Percentiles rank a stretch among this genome's conserved stretches.
Conservation (phyloP, 2,888 invertebrate genomes). For the Drosophila anomalipes region DNA sequence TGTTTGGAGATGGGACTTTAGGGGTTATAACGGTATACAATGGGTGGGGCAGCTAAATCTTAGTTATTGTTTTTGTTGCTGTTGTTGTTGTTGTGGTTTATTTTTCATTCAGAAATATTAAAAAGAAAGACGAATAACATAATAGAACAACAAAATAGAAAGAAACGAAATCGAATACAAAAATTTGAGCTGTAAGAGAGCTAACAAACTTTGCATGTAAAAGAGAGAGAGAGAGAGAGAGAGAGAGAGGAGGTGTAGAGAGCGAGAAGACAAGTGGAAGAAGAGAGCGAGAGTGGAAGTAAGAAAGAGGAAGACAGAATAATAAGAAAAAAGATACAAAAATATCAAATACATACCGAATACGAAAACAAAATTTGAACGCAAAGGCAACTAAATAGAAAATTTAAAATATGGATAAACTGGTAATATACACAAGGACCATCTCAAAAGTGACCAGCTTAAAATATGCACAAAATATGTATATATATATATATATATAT, state of each 20-base stretch:
- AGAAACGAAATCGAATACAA: constrained; percentile 29
- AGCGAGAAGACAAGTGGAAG: constrained; percentile 33
- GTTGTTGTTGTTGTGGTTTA: constrained; percentile 56
- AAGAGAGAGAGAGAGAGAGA: constrained; percentile 26
- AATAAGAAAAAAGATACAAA: constrained; percentile 19
- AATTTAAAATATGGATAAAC: constrained; percentile 40
- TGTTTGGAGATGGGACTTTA: constrained; percentile 48
- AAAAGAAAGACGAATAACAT: constrained; percentile 17
- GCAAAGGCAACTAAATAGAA: constrained; percentile 15
- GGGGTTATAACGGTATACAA: constrained; percentile 25
- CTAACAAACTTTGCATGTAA: constrained; percentile 41
- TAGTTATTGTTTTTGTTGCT: constrained; percentile 53
- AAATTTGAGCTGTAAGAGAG: constrained; percentile 44
- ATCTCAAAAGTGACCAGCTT: constrained; percentile 96
- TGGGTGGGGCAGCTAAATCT: constrained; percentile 51
- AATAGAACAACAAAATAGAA: constrained; percentile 29
- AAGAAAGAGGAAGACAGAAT: constrained; percentile 28
- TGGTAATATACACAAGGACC: constrained; percentile 90
- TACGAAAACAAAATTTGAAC: constrained; percentile 16
- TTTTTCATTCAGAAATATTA: constrained; percentile 39
- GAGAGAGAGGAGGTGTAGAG: constrained; percentile 18
- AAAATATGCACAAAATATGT: constrained; percentile 32
- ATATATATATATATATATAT: background rate
- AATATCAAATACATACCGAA: constrained; percentile 33
- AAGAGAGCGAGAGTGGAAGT: constrained; percentile 47